A percentile compares a stretch with the other conserved stretches of the same genome.
These are phyloP conservation scores for Macrobrachium nipponense DNA, from an alignment of 1,140 invertebrate genomes.

Conservation along the genomic window DNA sequence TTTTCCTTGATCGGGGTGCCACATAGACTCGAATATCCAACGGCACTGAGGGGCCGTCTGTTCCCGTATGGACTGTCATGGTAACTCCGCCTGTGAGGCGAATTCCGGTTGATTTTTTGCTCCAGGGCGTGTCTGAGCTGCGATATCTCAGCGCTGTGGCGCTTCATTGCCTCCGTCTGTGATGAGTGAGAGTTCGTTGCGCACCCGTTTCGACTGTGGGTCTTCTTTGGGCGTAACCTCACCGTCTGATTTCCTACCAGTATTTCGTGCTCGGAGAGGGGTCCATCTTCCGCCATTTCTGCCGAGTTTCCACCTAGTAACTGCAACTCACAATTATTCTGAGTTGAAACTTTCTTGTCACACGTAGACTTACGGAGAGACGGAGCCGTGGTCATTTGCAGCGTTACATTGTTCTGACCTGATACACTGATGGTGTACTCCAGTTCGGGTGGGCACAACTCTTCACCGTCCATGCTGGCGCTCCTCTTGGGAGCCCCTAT, in stretches of 20 bases:
- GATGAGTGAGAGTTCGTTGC: neutral
- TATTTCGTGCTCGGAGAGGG: neutral
- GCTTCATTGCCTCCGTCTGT: constrained; percentile 15
- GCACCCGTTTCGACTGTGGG: neutral
- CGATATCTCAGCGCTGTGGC: constrained; percentile 33
- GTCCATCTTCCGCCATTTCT: too few species aligned
- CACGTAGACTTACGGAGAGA: too few species aligned
- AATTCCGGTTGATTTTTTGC: constrained; percentile 11
- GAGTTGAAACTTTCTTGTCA: too few species aligned
- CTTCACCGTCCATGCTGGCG: too few species aligned
- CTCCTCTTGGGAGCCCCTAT: too few species aligned
- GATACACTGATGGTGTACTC: too few species aligned
- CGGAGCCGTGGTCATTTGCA: too few species aligned
- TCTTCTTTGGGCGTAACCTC: constrained; percentile 3
- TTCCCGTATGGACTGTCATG: neutral
- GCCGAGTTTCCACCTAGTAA: too few species aligned
- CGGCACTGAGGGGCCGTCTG: neutral
- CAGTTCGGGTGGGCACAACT: too few species aligned
- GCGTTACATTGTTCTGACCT: too few species aligned
- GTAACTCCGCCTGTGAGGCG: neutral
- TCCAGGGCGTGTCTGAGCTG: constrained; percentile 16
- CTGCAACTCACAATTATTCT: too few species aligned
- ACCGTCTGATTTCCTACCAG: neutral
- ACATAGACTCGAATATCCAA: neutral
- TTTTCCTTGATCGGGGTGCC: neutral